Evolutionary conservation across 2,797 vertebrate genomes (phyloP), one percentile per base, ranked within the genome.

Genomic region (Mormyrops attenuatus): DNA sequence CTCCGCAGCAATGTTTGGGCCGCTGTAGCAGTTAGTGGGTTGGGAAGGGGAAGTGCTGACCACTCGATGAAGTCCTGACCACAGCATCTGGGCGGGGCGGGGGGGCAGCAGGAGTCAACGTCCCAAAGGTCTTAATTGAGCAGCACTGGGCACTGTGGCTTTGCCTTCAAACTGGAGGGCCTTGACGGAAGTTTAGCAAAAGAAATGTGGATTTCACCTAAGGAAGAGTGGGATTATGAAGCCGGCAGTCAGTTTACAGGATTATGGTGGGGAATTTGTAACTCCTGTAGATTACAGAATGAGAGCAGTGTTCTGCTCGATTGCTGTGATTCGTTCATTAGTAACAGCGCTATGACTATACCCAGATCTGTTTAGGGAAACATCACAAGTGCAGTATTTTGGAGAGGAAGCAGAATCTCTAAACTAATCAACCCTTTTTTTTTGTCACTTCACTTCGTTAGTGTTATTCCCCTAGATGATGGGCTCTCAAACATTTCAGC

Each of bases 201-300:
- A 7, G 8, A 22, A 60, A 60, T 15, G 1, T 22, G 57, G 20
- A 60, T 8, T 60, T 60, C 6, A 57, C 20, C 20, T 60, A 7
- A 60, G 6, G 0, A 8, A 22, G 60, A 26, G 22, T 26, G 22
- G 8, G 8, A 63, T 63, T 63, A 26, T 22, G 22, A 63, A 9
- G 22, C 60, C 99, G 41, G 98, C 99, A 93, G 99, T 97, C 95
- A 99, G 98, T 13, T 96, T 99, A 94, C 99, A 99, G 94, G 55
- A 66, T 13, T 66, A 30, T 66, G 63, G 11, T 30, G 63, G 63
- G 9, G 63, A 66, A 11, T 66, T 30, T 66, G 60, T 30, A 26
- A 66, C 0, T 34, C 69, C 15, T 77, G 34, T 69, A 69, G 63
- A 69, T 26, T 34, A 69, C 63, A 69, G 63, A 69, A 69, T 38